Evolutionary conservation across 1,140 invertebrate species (phyloP).

Genomic region (Carcinoscorpius rotundicauda): DNA sequence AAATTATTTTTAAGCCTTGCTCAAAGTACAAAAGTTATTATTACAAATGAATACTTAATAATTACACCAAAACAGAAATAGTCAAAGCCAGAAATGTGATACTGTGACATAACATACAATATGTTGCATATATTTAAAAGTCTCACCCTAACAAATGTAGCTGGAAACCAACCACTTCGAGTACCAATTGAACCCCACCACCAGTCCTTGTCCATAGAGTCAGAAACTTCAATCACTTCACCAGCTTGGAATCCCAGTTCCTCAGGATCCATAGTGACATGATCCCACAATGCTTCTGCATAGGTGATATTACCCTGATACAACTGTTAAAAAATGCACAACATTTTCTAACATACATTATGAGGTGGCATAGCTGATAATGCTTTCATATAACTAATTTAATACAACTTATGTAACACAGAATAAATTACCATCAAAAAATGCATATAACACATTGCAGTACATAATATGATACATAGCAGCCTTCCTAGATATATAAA

Average conservation of each 20-base stretch:
- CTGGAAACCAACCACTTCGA: conserved; percentile 62
- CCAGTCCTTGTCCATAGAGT: conserved; percentile 56
- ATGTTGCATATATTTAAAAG: no score
- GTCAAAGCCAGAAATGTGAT: no score
- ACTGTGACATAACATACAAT: no score
- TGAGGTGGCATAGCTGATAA: conserved; percentile 26
- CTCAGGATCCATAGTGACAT: conserved; percentile 63
- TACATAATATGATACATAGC: neutral
- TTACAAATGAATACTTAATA: no score
- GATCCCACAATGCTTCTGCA: conserved; percentile 66
- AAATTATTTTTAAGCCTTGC: neutral
- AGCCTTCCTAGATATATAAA: neutral
- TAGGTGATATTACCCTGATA: conserved; percentile 34
- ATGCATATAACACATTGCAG: conserved; percentile 5
- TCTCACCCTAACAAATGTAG: conserved; percentile 54
- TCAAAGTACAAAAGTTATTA: no score
- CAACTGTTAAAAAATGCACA: neutral
- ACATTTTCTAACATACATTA: conserved; percentile 14
- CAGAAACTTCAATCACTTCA: conserved; percentile 59
- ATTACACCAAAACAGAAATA: no score
- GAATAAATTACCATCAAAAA: conserved; percentile 27
- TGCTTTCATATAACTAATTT: neutral
- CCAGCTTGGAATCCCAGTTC: conserved; percentile 62
- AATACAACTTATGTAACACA: conserved; percentile 35
- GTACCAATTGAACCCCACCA: conserved; percentile 58